These are phyloP conservation scores for Notarius quadriscutis DNA, from an alignment of 2,113 vertebrate genomes.

Conservation along the genomic window DNA sequence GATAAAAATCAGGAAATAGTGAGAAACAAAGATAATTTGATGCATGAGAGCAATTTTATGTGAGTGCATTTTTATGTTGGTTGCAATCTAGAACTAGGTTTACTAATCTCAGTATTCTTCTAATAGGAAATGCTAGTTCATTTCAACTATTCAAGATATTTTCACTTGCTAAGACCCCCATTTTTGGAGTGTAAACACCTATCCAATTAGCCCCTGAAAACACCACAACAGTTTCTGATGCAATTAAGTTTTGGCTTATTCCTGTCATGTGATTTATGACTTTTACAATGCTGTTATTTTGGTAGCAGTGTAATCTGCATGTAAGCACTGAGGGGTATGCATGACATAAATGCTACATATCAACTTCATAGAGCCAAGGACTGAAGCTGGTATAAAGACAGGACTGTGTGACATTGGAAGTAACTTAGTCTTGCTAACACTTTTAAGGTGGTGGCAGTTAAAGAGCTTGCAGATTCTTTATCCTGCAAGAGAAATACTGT, in stretches of 20 bases:
- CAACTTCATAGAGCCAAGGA: constrained; percentile 49
- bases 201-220: constrained; percentile 77
- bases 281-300: constrained; percentile 61
- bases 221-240: constrained; percentile 61
- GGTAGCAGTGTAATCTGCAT: constrained; percentile 49
- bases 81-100: too few species aligned
- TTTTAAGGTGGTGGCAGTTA: constrained; percentile 33
- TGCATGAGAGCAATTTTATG: constrained; percentile 60
- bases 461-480: constrained; percentile 41
- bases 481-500: constrained; percentile 26
- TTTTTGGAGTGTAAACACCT: constrained; percentile 61
- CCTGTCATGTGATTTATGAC: constrained; percentile 64
- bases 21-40: constrained; percentile 76
- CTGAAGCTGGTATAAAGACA: constrained; percentile 31
- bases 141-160: too few species aligned
- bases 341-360: constrained; percentile 36
- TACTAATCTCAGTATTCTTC: too few species aligned
- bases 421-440: constrained; percentile 28
- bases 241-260: constrained; percentile 63
- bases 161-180: too few species aligned
- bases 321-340: constrained; percentile 44
- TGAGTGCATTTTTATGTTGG: constrained; percentile 57
- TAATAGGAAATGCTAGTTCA: too few species aligned
- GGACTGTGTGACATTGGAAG: constrained; percentile 16
- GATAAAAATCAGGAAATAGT: constrained; percentile 54